Base-by-base conservation (phyloP, 1,140 invertebrate species). In the Eciton burchellii region DNA sequence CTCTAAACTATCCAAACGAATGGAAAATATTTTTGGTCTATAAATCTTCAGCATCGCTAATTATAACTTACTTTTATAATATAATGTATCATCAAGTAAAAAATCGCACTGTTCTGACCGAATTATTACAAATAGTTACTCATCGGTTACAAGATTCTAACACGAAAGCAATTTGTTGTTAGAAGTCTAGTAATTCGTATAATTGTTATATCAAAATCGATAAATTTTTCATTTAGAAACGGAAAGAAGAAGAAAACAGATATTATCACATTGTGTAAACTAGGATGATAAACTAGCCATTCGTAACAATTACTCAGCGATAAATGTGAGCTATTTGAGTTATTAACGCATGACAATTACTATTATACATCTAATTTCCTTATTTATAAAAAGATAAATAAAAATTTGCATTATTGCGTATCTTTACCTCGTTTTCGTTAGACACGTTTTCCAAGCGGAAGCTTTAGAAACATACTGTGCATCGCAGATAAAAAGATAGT, bases 51-150 rank as follows among this genome's bases (percentile, higher is more conserved):
- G 56, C 56, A 62, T 83, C 11, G 47, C 52, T 72, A 60, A 77
- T 76, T 73, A 35, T 35, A 83, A 74, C 21, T 52, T 86, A 49
- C 49, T 73, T 60, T n/a, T 62, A 47, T 56, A 86, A 84, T 47
- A 76, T 57, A 81, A 86, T 68, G 47, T 59, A 26, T 60, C 12
- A 63, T 43, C 12, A 21, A 60, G n/a, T 4, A 21, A 66, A 86
- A 49, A 24, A 52, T 57, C 65, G 84, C 54, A 73, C 19, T 52
- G 43, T 70, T 74, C 57, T 63, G 49, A 74, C 57, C 26, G 14
- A 52, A 24, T 65, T 5, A 35, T 60, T 63, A 52, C 9, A 52
- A 54, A 35, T 43, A 9, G 43, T 43, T 19, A 66, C 0, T 76
- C 6, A 52, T 49, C 47, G 29, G n/a, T 49, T 52, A 41, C 19